Percentiles rank a stretch among this genome's conserved stretches.
These are phyloP conservation scores for Drosophila repletoides DNA, from an alignment of 1,140 invertebrate species.

Conservation along the genomic window DNA sequence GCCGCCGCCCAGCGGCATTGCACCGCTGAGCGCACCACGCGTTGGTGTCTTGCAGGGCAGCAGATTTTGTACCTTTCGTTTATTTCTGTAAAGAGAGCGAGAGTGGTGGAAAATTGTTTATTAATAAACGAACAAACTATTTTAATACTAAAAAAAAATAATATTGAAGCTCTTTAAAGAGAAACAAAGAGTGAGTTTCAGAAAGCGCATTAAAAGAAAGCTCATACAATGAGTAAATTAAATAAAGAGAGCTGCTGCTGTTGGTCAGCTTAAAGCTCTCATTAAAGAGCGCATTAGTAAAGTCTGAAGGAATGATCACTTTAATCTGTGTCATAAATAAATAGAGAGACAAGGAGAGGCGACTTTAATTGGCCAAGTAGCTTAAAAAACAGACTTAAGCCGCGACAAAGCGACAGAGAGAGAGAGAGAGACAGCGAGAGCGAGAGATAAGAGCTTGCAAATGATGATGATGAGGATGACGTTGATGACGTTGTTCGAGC, in stretches of 20 bases:
- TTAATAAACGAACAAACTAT: conserved; percentile 31
- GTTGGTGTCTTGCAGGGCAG: conserved; percentile 87
- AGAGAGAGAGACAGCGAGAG: background rate
- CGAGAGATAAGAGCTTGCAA: background rate
- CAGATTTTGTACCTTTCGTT: conserved; percentile 88
- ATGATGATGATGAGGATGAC: conserved; percentile 41
- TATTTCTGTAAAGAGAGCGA: conserved; percentile 85
- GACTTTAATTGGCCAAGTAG: conserved; percentile 32
- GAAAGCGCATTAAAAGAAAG: too few relatives aligned
- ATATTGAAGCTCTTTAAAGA: background rate
- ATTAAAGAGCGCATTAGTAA: background rate
- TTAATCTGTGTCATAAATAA: background rate
- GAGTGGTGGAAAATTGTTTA: conserved; percentile 1
- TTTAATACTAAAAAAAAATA: conserved; percentile 1
- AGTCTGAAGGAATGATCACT: background rate
- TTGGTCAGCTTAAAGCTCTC: background rate
- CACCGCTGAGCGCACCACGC: conserved; percentile 83
- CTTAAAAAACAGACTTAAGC: conserved; percentile 20
- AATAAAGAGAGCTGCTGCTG: background rate
- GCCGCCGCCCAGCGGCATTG: conserved; percentile 65
- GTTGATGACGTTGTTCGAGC: conserved; percentile 48
- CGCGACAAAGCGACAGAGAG: background rate
- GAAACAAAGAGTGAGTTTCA: background rate
- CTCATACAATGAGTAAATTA: too few relatives aligned
- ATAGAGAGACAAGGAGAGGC: background rate